Evolutionary conservation across 2,797 vertebrate species (phyloP).

Genomic region (Eulemur coronatus): DNA sequence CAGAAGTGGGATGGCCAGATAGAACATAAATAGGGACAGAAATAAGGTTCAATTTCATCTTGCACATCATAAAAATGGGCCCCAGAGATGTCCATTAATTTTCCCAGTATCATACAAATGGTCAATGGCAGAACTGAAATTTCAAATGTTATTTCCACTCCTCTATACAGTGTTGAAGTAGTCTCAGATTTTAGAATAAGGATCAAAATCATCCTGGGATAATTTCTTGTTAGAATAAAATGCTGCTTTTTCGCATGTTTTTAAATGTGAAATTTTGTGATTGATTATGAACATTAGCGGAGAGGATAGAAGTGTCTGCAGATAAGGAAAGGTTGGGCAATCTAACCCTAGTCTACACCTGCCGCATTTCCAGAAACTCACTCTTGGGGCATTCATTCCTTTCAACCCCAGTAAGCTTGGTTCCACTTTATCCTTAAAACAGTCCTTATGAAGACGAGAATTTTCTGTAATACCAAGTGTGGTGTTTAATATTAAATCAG

Average conservation of each 20-base stretch:
- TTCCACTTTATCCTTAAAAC: not conserved
- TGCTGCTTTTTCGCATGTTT: not conserved
- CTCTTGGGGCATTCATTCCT: not conserved
- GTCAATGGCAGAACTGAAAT: not conserved
- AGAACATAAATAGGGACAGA: not conserved
- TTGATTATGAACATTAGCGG: not conserved
- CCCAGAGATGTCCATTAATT: not conserved
- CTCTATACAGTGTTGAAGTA: not conserved
- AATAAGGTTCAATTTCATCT: not conserved
- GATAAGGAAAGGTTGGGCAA: not conserved
- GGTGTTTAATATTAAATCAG: not conserved
- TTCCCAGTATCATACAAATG: not conserved
- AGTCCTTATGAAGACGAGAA: not conserved
- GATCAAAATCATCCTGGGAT: not conserved
- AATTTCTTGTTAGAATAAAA: not conserved
- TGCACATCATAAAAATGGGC: not conserved
- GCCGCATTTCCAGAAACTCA: not conserved
- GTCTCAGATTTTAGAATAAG: not conserved
- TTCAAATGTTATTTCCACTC: not conserved
- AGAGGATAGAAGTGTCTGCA: not conserved
- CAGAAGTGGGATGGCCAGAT: not conserved
- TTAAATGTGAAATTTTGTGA: not conserved
- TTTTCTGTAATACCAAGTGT: not conserved
- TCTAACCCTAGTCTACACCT: no score
- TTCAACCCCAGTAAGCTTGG: not conserved